Evolutionary conservation across 2,113 vertebrate genomes (phyloP), one percentile per base, ranked within the genome.

Genomic region (Lagopus leucura): DNA sequence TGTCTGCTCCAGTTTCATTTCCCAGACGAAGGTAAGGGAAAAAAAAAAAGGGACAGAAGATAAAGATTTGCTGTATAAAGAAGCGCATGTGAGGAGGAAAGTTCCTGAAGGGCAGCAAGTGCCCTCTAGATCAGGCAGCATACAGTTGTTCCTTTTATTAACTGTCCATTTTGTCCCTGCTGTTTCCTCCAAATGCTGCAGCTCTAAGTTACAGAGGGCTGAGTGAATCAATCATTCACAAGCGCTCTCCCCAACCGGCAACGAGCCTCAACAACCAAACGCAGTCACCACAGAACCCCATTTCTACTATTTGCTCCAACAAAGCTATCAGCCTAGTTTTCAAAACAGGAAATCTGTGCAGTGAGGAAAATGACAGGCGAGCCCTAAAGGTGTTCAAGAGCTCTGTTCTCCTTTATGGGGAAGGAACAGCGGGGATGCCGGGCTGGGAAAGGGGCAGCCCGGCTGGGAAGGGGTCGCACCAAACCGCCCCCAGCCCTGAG

Each of bases 1-100:
- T 94, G 96, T 92, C 91, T 97, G 84, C 94, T 97, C 94, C 93
- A 94, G 96, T 98, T 98, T 97, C 96, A 95, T 97, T 98, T 97
- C 97, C 96, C 93, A 94, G 94, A 96, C 94, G 94, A 94, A 90
- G 93, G 70, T 32, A 63, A 67, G 65, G 86, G 61, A 70, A 52
- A 52, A 52, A 52, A 52, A 52, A 27, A 54, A 58, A 80, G 87
- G 86, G 87, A 87, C 30, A 83, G 92, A 96, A 87, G 63, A 94
- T 82, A 92, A 89, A 93, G 82, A 89, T 94, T 93, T 86, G 60
- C 86, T 87, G 83, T 91, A 81, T 89, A 75, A 89, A 92, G 81
- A 94, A 94, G 89, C 81, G 88, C 88, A 92, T 80, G 93, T 2
- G 10, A 92, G 36, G 92, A 94, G 79, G 97, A 97, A 96, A 95